Evolutionary conservation across 2,797 vertebrate species (phyloP), one percentile per base, ranked within the genome.

Genomic region (Orestias chungarensis): DNA sequence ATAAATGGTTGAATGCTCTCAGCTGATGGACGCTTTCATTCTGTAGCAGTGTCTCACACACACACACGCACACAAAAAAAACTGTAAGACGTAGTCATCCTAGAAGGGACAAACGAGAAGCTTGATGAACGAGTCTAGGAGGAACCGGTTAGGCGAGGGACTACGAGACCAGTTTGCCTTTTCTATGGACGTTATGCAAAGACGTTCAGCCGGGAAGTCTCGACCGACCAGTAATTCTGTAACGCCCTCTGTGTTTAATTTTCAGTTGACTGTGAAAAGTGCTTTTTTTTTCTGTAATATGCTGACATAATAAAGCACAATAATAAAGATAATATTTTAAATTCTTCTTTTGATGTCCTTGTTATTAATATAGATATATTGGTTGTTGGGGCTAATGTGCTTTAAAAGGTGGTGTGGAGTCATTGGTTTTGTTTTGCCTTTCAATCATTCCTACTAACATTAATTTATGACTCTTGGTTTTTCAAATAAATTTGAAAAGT

Each of bases 191-290:
- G 49, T 29, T 1, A 54, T 70, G 38, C 46, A 73, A 2, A 75
- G 44, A 31, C 20, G 15, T 68, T 55, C 46, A 65, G 14, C 38
- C 73, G 4, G 79, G 69, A 61, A 69, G 70, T 79, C 74, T 43
- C 70, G 40, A 62, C 69, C 25, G 25, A 18, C 57, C 85, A 50
- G 50, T 72, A 74, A 68, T 54, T 54, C 71, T 79, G 66, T 70
- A 81, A 25, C 49, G 73, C 74, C 82, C 75, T 87, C 78, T 86
- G 76, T 80, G 77, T 89, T 88, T 80, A 52, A 78, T 74, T 87
- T 90, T 83, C 92, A 91, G 93, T 94, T 93, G 92, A 93, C 82
- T 93, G 91, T 94, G 89, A 91, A 86, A 87, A 82, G 83, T 78
- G 72, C 73, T 83, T 87, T 88, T 66, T 80, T 82, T 86, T 83